These are phyloP conservation scores for Colossoma macropomum DNA, from an alignment of 2,113 vertebrate genomes.

Conservation along the genomic window DNA sequence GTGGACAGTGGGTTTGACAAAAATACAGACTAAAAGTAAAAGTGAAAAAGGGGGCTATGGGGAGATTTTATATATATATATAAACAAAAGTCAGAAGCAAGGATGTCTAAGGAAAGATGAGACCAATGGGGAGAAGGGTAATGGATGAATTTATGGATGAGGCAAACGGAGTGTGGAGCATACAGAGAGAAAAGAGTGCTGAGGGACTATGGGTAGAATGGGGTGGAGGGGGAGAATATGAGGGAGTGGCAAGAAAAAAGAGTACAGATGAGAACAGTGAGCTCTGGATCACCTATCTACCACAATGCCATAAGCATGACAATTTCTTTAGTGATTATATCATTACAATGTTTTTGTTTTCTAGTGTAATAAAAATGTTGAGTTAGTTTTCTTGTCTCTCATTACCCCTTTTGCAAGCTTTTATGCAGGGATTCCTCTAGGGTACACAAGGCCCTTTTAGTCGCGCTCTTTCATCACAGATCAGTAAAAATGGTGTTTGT, in stretches of 20 bases:
- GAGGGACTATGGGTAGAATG: slow-evolving; percentile 28
- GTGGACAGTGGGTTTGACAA: slow-evolving; percentile 63
- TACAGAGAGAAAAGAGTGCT: slow-evolving; percentile 49
- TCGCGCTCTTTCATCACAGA: slow-evolving; percentile 27
- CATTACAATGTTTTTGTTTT: background rate
- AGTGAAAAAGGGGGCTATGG: slow-evolving; percentile 40
- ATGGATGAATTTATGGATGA: slow-evolving; percentile 57
- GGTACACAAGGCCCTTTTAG: background rate
- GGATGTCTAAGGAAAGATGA: slow-evolving; percentile 41
- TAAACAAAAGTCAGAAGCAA: slow-evolving; percentile 31
- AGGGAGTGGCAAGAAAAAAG: slow-evolving; percentile 51
- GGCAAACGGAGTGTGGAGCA: slow-evolving; percentile 46
- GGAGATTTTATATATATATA: slow-evolving; percentile 11
- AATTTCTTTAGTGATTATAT: background rate
- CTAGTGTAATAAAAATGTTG: slow-evolving; percentile 4
- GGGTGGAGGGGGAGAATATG: slow-evolving; percentile 37
- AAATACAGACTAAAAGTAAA: slow-evolving; percentile 56
- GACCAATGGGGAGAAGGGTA: slow-evolving; percentile 39
- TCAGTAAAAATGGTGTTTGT: slow-evolving; percentile 28
- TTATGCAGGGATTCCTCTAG: slow-evolving; percentile 10
- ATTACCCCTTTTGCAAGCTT: background rate
- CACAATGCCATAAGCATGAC: background rate
- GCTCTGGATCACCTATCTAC: slow-evolving; percentile 3
- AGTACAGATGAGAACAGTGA: slow-evolving; percentile 36
- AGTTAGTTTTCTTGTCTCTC: slow-evolving; percentile 21